Evolutionary conservation across 2,113 vertebrate genomes (phyloP).

Genomic region (Cyprinodon tularosa): DNA sequence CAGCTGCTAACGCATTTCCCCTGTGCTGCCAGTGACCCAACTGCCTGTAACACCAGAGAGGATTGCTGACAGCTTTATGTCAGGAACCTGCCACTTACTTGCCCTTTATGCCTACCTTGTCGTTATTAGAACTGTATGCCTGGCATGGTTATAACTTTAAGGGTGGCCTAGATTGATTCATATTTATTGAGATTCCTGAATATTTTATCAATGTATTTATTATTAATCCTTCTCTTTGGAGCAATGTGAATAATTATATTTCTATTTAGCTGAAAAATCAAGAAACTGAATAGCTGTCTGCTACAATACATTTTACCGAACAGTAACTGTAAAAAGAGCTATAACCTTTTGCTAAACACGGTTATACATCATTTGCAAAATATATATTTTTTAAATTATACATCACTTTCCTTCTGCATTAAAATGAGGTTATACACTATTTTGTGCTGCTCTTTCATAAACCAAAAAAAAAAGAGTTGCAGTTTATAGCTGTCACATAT

Average conservation of each 20-base stretch:
- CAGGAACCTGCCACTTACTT: not conserved
- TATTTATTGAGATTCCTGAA: not conserved
- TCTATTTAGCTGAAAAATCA: not conserved
- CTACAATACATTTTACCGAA: too few species aligned
- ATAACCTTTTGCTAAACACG: too few species aligned
- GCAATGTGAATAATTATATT: not conserved
- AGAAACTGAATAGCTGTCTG: too few species aligned
- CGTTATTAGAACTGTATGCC: constrained; percentile 4
- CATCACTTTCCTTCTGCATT: too few species aligned
- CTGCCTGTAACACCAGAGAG: not conserved
- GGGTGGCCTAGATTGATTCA: not conserved
- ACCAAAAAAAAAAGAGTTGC: too few species aligned
- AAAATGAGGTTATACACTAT: too few species aligned
- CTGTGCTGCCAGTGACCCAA: constrained; percentile 12
- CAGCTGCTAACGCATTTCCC: constrained; percentile 4
- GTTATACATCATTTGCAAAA: too few species aligned
- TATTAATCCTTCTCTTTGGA: not conserved
- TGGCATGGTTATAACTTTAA: not conserved
- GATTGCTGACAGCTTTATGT: constrained; percentile 9
- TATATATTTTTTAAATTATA: too few species aligned
- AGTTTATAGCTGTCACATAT: too few species aligned
- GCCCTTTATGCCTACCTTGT: constrained; percentile 3
- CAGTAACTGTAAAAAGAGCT: too few species aligned
- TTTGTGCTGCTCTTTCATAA: too few species aligned
- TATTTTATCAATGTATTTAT: not conserved